Conservation (phyloP, 2,797 vertebrate species). For the Myotis vivesi region DNA sequence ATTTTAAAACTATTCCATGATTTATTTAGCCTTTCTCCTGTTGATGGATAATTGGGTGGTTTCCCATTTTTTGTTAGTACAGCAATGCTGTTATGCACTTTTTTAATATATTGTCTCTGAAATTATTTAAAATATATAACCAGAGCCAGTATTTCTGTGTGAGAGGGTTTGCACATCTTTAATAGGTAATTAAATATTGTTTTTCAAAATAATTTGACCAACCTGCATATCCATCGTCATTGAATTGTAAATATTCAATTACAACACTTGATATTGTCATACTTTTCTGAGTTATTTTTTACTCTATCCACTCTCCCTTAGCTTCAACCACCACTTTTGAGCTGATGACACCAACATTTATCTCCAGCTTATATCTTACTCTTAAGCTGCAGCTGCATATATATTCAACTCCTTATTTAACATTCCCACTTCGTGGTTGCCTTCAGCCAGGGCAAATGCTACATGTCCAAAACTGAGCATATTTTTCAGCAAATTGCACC, state of each 20-base stretch:
- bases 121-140: not conserved
- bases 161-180: not conserved
- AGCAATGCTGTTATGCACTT: not conserved
- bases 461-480: not conserved
- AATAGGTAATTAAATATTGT: not conserved
- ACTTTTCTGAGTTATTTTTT: not conserved
- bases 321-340: not conserved
- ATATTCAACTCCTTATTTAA: not conserved
- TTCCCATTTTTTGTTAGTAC: not conserved
- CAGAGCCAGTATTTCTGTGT: not conserved
- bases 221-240: not conserved
- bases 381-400: not conserved
- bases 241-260: not conserved
- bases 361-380: not conserved
- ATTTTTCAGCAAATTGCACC: not conserved
- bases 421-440: not conserved
- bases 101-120: not conserved
- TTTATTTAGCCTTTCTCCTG: not conserved
- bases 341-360: not conserved
- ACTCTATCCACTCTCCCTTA: not conserved
- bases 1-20: not conserved
- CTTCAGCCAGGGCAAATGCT: not conserved
- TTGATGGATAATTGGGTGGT: not conserved
- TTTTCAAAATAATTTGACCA: slow-evolving; percentile 20
- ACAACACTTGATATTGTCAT: not conserved